These are phyloP conservation scores for Quadroppia sp. DNA, from an alignment of 2,888 invertebrate genomes.

Conservation along the genomic window DNA sequence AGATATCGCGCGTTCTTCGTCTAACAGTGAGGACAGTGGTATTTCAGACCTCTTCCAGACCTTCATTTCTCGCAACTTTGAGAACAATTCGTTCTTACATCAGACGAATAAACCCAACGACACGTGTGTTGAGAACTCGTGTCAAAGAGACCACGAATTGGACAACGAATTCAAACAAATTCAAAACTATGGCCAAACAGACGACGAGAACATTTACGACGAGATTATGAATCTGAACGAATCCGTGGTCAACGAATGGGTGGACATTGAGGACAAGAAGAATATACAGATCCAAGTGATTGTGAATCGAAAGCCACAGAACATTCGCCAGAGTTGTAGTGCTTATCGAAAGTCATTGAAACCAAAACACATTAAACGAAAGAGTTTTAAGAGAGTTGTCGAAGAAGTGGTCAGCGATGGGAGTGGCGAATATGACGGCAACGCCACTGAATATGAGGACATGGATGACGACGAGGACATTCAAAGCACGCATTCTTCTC, in stretches of 20 bases:
- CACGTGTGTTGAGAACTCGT: too few species aligned
- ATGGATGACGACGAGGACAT: constrained; percentile 15
- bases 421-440: background rate
- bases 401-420: background rate
- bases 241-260: constrained; percentile 24
- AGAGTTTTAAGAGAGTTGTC: background rate
- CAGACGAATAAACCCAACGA: background rate
- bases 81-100: background rate
- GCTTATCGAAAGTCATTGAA: background rate
- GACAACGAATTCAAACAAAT: too few species aligned
- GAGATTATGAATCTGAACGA: background rate
- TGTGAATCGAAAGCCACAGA: background rate
- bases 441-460: constrained; percentile 20
- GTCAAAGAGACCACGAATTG: too few species aligned
- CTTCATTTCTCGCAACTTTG: too few species aligned
- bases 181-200: background rate
- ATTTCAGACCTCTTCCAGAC: background rate
- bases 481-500: too few species aligned
- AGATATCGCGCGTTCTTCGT: background rate
- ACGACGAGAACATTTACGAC: background rate
- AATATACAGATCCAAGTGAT: background rate
- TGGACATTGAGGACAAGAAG: constrained; percentile 10
- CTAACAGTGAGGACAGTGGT: constrained; percentile 21
- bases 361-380: constrained; percentile 2
- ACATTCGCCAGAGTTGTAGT: background rate